These are phyloP conservation scores for Drosophila tropicalis DNA, from an alignment of 1,140 invertebrate genomes.

Conservation along the genomic window DNA sequence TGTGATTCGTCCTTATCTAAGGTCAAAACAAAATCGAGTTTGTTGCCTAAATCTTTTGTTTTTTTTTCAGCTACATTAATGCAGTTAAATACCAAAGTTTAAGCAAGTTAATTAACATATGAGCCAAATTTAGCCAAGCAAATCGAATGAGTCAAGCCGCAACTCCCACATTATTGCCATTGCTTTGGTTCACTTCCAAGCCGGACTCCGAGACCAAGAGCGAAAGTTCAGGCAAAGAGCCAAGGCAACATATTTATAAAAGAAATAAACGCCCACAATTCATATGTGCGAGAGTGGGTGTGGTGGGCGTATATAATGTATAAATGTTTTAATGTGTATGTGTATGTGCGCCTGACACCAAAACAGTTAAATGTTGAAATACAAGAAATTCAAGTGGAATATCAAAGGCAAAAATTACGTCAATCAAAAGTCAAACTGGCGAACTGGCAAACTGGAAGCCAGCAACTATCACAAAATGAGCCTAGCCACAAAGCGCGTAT, in stretches of 20 bases:
- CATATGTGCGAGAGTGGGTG: conserved; percentile 66
- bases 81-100: conserved; percentile 67
- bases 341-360: conserved; percentile 75
- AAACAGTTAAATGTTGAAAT: conserved; percentile 81
- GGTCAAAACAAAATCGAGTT: conserved; percentile 46
- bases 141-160: conserved; percentile 53
- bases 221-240: conserved; percentile 61
- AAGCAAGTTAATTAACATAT: conserved; percentile 65
- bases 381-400: conserved; percentile 80
- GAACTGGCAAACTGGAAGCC: conserved; percentile 41
- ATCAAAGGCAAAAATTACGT: conserved; percentile 81
- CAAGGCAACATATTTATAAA: conserved; percentile 38
- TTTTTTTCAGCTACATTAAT: conserved; percentile 6
- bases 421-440: conserved; percentile 73
- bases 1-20: conserved; percentile 8
- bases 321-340: conserved; percentile 47
- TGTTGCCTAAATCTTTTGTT: conserved; percentile 69
- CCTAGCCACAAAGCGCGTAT: conserved; percentile 56
- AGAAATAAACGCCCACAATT: conserved; percentile 55
- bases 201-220: conserved; percentile 26
- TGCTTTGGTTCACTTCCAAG: conserved; percentile 38
- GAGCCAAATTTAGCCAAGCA: conserved; percentile 55
- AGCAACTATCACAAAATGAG: conserved; percentile 60
- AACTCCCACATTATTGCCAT: conserved; percentile 38
- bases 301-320: conserved; percentile 55